Base-by-base conservation (phyloP, 1,140 invertebrate species). In the Dermatophagoides farinae region DNA sequence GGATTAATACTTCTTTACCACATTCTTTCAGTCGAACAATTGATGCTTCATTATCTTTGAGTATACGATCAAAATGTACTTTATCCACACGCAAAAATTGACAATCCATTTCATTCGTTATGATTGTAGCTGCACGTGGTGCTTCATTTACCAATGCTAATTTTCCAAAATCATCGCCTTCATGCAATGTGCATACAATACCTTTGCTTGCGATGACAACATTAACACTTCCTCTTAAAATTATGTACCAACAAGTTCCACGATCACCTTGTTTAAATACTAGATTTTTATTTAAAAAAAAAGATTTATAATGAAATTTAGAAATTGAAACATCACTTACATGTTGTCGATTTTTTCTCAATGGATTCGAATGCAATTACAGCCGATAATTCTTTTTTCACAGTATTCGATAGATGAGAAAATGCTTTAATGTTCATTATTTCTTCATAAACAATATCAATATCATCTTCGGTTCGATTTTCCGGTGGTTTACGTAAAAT, bases 221-320 rank as follows among this genome's bases (percentile, higher is more conserved):
- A 70, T 88, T 84, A 6, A 89, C 85, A 0, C 84, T 85, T 16
- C 86, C 86, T 66, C 81, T 80, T 37, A 89, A 75, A 62, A 89
- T 81, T 44, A 89, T 85, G 73, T 86, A 89, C 86, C 86, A 89
- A 23, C 82, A 86, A 64, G 82, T 79, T n/a, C 86, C 86, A 70
- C 86, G 83, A 69, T 88, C 86, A 46, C 86, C 86, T 75, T 89
- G 86, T 69, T 85, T 84, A 71, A 90, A 90, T 67, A 89, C 84
- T 86, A 49, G 31, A 51, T 22, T 50, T 50, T 50, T 50, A 14
- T 50, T 10, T 23, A 16, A 50, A 50, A 10, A 14, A 14, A 22
- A 11, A 11, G 41, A 43, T 43, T 43, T 43, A n/a, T 43, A n/a
- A 11, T 43, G 47, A 10, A n/a, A 9, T 22, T 10, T 10, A 10